Evolutionary conservation across 2,113 vertebrate species (phyloP), one percentile per base, ranked within the genome.

Genomic region (Origma solitaria): DNA sequence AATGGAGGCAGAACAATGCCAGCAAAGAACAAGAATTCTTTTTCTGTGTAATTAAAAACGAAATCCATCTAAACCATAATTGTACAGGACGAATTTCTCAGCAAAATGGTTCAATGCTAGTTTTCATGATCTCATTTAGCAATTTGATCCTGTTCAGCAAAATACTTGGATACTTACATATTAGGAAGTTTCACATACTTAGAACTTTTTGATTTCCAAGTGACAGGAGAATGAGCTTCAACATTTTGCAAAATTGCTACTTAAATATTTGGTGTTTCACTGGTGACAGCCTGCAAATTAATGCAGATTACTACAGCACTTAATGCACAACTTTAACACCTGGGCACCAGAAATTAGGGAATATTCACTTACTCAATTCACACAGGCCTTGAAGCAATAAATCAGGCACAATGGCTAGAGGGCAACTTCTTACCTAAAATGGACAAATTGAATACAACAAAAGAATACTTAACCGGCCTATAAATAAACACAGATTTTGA

Each of bases 271-370:
- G 45, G 45, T 5, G 3, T 61, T 87, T 73, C 82, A 54, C 58
- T 56, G 75, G 38, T 77, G 82, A 92, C 58, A 92, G 50, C 45
- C 25, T 95, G 53, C 7, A 44, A 93, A 93, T 88, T 73, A 94
- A 70, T 58, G 38, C 33, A 82, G 88, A 92, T 91, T 82, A 80
- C 82, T 58, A 24, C 1, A 56, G 70, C 40, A 54, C 56, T 88
- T 77, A 90, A 73, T 64, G 58, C 45, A 70, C 24, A 88, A 80
- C 62, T 87, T 88, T n/a, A 94, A 78, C 93, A 96, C 85, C 94
- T 91, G 75, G 73, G 44, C 71, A 94, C 58, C 79, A 95, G 58
- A 86, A 95, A 93, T 77, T 13, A 88, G 75, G 44, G 56, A 85
- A 88, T 80, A 84, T 91, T 93, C 77, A 61, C 78, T 78, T 76